phyloP scores from a whole-genome alignment of 1,140 invertebrate genomes.

The Ephestia elutella region DNA sequence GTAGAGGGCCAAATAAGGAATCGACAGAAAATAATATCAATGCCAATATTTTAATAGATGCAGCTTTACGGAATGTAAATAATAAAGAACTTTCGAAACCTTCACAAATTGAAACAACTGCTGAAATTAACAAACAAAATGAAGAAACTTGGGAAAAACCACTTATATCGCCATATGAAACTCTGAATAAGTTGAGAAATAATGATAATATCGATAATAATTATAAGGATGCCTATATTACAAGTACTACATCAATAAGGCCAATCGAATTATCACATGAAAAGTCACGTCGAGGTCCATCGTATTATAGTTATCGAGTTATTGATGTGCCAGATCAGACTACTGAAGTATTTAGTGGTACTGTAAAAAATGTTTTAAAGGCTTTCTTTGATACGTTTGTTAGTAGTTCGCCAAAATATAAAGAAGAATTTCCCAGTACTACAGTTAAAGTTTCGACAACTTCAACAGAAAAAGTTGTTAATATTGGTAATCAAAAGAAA shows the following conservation, averaged over 20 bases:
- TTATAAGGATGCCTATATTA: conserved; percentile 19
- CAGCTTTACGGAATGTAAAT: conserved; percentile 20
- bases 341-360: conserved; percentile 58
- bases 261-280: conserved; percentile 11
- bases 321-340: conserved; percentile 54
- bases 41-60: conserved; percentile 29
- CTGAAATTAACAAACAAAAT: conserved; percentile 18
- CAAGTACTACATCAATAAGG: conserved; percentile 33
- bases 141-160: conserved; percentile 36
- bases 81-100: conserved; percentile 13
- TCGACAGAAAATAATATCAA: conserved; percentile 32
- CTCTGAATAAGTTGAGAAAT: conserved; percentile 54
- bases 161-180: conserved; percentile 54
- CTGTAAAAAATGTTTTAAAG: conserved; percentile 55
- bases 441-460: conserved; percentile 23
- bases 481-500: conserved; percentile 61
- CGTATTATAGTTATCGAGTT: conserved; percentile 54
- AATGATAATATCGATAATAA: conserved; percentile 11
- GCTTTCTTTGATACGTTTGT: conserved; percentile 54
- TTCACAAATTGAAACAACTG: conserved; percentile 9
- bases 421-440: conserved; percentile 31
- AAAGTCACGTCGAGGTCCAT: conserved; percentile 17
- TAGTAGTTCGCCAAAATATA: conserved; percentile 31
- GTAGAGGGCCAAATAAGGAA: conserved; percentile 22
- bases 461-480: conserved; percentile 44